Base-by-base conservation (phyloP, 2,888 invertebrate genomes). In the Linyphia triangularis region DNA sequence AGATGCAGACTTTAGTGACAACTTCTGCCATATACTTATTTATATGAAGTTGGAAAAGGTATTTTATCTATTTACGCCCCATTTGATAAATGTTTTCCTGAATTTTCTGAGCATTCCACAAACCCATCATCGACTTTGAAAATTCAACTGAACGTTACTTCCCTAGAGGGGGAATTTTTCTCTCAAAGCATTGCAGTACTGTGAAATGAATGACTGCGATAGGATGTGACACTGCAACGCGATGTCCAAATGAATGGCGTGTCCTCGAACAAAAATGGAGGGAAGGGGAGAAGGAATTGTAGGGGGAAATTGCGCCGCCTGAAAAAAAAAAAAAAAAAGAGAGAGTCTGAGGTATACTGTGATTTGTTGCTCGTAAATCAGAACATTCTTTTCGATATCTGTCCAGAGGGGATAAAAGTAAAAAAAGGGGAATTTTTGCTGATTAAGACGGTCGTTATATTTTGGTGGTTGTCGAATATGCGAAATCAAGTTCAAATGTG, bases 341-440 rank as follows among this genome's bases (percentile, higher is more conserved):
- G 65, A 30, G 26, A 70, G 40, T 70, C 16, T n/a, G n/a, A 26
- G n/a, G 26, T 13, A 43, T 1, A 6, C 24, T 43, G 51, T 5
- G 51, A 70, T 70, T 70, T 70, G 70, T 26, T 33, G 43, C 26
- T n/a, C 43, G 43, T 70, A 70, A 70, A 70, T 70, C 70, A 37
- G n/a, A 26, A 10, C 16, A 43, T 51, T 51, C n/a, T 43, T 33
- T 51, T 51, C 51, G 13, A 16, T 51, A 51, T 51, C 51, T 51
- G 51, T 16, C n/a, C n/a, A 5, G 13, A n/a, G n/a, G 5, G 13
- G 51, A 51, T n/a, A n/a, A 4, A 6, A 4, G n/a, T 51, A n/a
- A 51, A 51, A 33, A 51, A 51, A n/a, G n/a, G 9, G 51, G 51
- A 51, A 51, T 51, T 0, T n/a, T n/a, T 51, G n/a, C 5, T 51